Evolutionary conservation across 2,888 invertebrate genomes (phyloP), one percentile per base, ranked within the genome.

Genomic region (Ochropleura leucogaster): DNA sequence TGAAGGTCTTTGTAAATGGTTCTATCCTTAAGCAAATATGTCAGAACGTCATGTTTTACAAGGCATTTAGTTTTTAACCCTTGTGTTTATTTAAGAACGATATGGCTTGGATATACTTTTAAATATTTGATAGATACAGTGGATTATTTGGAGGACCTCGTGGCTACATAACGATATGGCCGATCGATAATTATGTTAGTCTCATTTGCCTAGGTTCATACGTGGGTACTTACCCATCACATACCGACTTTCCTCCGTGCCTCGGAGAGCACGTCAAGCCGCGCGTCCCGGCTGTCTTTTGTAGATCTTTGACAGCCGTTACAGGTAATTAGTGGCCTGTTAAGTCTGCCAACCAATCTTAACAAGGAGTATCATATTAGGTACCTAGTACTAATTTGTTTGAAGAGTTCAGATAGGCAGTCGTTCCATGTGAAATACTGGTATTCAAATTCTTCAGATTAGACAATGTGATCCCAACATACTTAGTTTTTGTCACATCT

Each of bases 41-140:
- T 81, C 72, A 74, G 71, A 75, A 59, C 65, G 82, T 77, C 80
- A 78, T 82, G 82, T 84, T 79, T 78, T 80, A 86, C 82, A 82
- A 72, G 69, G 57, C 55, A 74, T 78, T 80, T 71, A 64, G 67
- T 30, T 77, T 77, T 68, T 47, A 60, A 62, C 59, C 42, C 51
- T 42, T 71, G 20, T 78, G 69, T 67, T 70, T 82, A 76, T 77
- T 80, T 65, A 16, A 53, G 18, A 42, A 44, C 40, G 49, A 51
- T 75, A 74, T 59, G 51, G 47, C 8, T 46, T 20, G 2, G 40
- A 53, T 46, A 46, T 12, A 53, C 4, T 18, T 30, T 18, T 42
- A 40, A 10, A 2, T 60, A 42, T 42, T 18, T 6, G 60, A 60
- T n/a, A n/a, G 20, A 3, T 12, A 12, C 5, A 20, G 20, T 55